Conservation (phyloP, 1,140 invertebrate species). For the Drosophila melanogaster region DNA sequence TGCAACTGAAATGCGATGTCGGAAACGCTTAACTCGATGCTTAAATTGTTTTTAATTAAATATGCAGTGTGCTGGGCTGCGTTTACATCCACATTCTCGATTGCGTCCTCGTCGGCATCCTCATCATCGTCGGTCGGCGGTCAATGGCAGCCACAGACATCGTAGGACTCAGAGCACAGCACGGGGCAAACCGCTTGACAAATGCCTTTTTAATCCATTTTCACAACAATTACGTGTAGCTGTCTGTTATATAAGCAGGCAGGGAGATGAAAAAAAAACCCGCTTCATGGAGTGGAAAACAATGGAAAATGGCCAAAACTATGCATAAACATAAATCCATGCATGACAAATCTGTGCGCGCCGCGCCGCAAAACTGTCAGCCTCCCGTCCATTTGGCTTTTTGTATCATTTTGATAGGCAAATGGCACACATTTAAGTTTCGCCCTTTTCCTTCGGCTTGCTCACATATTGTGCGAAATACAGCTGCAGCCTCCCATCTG, state of each 20-base stretch:
- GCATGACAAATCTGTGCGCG: conserved; percentile 74
- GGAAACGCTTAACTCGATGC: not conserved
- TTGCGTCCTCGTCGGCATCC: conserved; percentile 3
- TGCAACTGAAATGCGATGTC: conserved; percentile 5
- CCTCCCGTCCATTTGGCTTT: conserved; percentile 29
- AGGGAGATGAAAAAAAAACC: conserved; percentile 12
- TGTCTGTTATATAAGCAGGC: conserved; percentile 57
- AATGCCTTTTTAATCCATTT: conserved; percentile 81
- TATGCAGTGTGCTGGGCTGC: conserved; percentile 19
- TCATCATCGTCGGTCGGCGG: conserved; percentile 38
- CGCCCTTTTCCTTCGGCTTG: conserved; percentile 16
- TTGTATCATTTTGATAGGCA: conserved; percentile 65
- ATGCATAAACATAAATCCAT: conserved; percentile 80
- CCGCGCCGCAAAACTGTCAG: conserved; percentile 70
- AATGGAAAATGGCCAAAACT: conserved; percentile 46
- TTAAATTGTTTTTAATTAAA: conserved; percentile 59
- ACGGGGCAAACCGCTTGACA: conserved; percentile 63
- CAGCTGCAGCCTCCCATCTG: conserved; percentile 66
- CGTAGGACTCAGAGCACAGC: conserved; percentile 8
- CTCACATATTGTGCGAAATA: conserved; percentile 29
- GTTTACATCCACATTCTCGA: not conserved
- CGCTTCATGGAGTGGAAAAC: not conserved
- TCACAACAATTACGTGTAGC: conserved; percentile 71
- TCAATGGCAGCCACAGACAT: conserved; percentile 36
- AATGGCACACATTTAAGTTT: conserved; percentile 76